Percentiles rank a stretch among this genome's conserved stretches.
phyloP scores from a whole-genome alignment of 1,140 invertebrate genomes.

The Drosophila lacertosa region DNA sequence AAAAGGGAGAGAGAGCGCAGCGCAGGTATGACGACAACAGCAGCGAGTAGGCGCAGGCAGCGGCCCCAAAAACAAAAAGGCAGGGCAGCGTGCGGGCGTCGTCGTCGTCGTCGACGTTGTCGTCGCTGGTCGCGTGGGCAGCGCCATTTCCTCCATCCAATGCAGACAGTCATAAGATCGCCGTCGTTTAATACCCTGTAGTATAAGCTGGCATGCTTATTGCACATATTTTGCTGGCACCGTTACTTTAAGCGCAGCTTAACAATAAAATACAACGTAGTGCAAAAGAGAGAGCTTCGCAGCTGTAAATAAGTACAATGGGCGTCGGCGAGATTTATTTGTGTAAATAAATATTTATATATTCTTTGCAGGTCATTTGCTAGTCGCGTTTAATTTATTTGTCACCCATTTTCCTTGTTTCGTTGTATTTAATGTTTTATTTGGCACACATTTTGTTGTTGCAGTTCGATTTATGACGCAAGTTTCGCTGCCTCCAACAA shows the following conservation, averaged over 20 bases:
- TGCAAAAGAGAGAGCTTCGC: constrained; percentile 5
- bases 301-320: neutral
- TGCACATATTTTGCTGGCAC: neutral
- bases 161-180: constrained; percentile 26
- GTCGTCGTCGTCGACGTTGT: constrained; percentile 3
- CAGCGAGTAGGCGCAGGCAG: neutral
- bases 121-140: constrained; percentile 41
- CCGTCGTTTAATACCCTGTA: constrained; percentile 39
- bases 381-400: neutral
- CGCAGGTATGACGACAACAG: constrained; percentile 38
- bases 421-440: constrained; percentile 56
- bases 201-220: neutral
- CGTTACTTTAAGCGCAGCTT: neutral
- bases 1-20: neutral
- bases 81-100: constrained; percentile 37
- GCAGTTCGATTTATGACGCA: constrained; percentile 70
- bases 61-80: constrained; percentile 21
- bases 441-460: constrained; percentile 74
- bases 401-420: neutral
- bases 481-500: constrained; percentile 35
- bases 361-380: constrained; percentile 7
- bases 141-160: constrained; percentile 45
- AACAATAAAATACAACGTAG: neutral
- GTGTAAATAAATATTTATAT: neutral
- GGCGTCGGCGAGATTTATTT: neutral